These are phyloP conservation scores for Todus mexicanus DNA, from an alignment of 2,797 vertebrate species.

Conservation along the genomic window DNA sequence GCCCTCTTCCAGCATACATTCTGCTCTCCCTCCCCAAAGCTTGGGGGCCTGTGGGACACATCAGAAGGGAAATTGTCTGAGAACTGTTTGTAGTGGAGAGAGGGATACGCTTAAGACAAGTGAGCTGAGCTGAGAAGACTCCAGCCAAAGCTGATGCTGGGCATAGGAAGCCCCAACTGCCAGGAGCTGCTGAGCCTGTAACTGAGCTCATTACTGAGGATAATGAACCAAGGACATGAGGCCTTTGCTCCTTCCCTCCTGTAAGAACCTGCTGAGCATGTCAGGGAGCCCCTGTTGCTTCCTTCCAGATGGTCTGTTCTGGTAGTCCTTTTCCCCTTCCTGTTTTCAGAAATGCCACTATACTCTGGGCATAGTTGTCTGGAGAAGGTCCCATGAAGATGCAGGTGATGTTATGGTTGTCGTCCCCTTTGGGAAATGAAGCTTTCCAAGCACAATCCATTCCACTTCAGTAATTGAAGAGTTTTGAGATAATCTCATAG, in stretches of 20 bases:
- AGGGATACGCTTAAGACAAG: neutral
- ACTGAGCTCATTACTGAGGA: neutral
- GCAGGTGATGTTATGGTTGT: rapidly evolving
- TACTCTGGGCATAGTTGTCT: neutral
- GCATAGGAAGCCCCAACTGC: neutral
- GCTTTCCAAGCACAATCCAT: neutral
- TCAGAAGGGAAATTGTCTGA: neutral
- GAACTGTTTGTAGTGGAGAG: neutral
- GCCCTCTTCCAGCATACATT: neutral
- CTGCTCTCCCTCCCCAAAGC: neutral
- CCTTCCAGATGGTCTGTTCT: neutral
- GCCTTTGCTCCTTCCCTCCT: neutral
- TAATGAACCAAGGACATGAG: neutral
- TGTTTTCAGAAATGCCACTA: neutral
- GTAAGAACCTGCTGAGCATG: neutral
- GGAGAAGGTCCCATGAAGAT: too few relatives aligned
- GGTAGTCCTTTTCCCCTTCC: neutral
- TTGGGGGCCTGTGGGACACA: neutral
- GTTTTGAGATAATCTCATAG: neutral
- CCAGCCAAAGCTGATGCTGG: neutral
- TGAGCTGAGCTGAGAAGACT: neutral
- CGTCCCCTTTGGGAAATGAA: neutral
- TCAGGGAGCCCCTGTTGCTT: neutral
- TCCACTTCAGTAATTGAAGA: neutral
- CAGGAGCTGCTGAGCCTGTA: neutral